A percentile compares a stretch with the other conserved stretches of the same genome.
Conservation (phyloP, 2,113 vertebrate genomes). For the Chaetops frenatus region DNA sequence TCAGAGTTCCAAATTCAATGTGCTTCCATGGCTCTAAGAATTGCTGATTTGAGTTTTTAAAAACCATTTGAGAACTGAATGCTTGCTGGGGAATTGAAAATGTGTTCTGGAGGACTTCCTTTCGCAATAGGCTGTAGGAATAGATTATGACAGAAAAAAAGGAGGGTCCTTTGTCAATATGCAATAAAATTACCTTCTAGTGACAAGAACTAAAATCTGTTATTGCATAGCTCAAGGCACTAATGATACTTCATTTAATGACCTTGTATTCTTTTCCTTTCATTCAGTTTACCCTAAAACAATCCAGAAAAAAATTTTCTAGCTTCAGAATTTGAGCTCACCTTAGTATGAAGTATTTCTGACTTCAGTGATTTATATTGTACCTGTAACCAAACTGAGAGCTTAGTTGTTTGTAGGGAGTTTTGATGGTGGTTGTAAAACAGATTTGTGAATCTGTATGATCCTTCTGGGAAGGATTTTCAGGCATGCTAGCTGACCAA, state of each 20-base stretch:
- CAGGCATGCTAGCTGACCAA: background rate
- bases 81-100: background rate
- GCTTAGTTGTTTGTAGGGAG: background rate
- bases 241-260: background rate
- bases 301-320: background rate
- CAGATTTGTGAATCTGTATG: background rate
- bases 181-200: background rate
- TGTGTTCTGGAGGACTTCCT: background rate
- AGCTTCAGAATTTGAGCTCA: background rate
- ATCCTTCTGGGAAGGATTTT: constrained; percentile 5
- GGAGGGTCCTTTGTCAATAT: background rate
- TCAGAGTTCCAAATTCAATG: background rate
- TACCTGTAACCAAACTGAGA: background rate
- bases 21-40: background rate
- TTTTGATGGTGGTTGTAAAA: background rate
- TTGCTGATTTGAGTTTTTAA: background rate
- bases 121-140: background rate
- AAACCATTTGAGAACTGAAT: background rate
- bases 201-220: background rate
- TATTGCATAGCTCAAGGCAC: background rate
- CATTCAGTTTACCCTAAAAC: background rate
- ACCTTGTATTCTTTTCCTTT: background rate
- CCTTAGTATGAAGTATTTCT: background rate
- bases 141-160: background rate
- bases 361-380: background rate